Conservation (phyloP, 1,140 invertebrate genomes). For the Drosophila melanica region DNA sequence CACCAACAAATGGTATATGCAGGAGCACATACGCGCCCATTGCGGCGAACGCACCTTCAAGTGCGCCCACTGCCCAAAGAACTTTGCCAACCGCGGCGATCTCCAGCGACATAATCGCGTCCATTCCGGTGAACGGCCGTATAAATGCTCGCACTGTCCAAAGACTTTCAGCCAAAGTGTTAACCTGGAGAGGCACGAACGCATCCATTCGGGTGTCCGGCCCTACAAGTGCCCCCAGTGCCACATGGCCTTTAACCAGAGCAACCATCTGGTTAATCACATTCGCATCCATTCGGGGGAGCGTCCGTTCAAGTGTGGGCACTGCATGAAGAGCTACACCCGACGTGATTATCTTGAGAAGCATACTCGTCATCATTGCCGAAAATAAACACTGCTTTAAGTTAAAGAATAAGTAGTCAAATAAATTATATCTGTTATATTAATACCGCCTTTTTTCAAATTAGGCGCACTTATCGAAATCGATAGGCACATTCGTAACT, state of each 20-base stretch:
- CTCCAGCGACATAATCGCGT: constrained; percentile 98
- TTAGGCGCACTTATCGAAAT: not conserved
- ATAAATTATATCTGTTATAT: not conserved
- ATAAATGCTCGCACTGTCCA: constrained; percentile 98
- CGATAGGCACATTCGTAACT: not conserved
- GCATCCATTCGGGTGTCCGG: constrained; percentile 98
- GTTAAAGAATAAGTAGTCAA: not conserved
- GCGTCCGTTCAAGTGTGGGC: constrained; percentile 98
- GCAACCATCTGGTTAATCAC: constrained; percentile 98
- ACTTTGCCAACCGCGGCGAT: constrained; percentile 99
- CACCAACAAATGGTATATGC: constrained; percentile 91
- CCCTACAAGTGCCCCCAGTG: constrained; percentile 98
- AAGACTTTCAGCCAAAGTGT: constrained; percentile 99
- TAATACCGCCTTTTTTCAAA: not conserved
- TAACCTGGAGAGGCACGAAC: constrained; percentile 98
- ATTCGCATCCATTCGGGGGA: constrained; percentile 98
- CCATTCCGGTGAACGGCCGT: constrained; percentile 98
- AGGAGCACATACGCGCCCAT: constrained; percentile 97
- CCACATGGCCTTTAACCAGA: constrained; percentile 98
- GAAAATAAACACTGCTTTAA: constrained; percentile 86
- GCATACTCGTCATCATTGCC: constrained; percentile 97
- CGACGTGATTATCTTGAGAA: constrained; percentile 98
- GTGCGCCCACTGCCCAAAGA: constrained; percentile 98
- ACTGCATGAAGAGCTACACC: constrained; percentile 98
- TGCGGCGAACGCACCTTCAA: constrained; percentile 99